These are phyloP conservation scores for Engystomops pustulosus DNA, from an alignment of 2,113 vertebrate species.

Conservation along the genomic window DNA sequence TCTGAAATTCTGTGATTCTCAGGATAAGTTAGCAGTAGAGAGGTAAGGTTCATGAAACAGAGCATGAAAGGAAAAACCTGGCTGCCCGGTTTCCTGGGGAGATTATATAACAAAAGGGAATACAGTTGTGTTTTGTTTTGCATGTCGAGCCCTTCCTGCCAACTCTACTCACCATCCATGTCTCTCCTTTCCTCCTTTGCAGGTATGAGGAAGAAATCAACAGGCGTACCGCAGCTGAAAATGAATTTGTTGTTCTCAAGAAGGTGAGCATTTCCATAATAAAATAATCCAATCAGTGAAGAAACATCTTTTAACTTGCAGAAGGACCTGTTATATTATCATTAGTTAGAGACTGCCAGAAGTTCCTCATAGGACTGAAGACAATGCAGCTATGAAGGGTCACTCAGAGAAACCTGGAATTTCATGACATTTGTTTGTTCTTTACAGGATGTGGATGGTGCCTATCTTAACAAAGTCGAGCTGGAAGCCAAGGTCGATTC, in stretches of 20 bases:
- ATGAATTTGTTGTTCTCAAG: slow-evolving; percentile 91
- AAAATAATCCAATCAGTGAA: not conserved
- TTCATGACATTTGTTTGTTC: not conserved
- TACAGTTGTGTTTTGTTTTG: slow-evolving; percentile 38
- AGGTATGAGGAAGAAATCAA: slow-evolving; percentile 92
- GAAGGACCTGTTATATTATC: not conserved
- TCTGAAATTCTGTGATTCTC: slow-evolving; percentile 4
- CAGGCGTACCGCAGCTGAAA: slow-evolving; percentile 75
- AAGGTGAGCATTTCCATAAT: slow-evolving; percentile 79
- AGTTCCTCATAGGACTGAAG: not conserved
- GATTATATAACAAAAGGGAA: slow-evolving; percentile 31
- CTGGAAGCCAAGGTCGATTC: slow-evolving; percentile 87
- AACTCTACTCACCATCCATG: slow-evolving; percentile 26
- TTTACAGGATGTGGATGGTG: slow-evolving; percentile 86
- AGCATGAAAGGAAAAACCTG: slow-evolving; percentile 40
- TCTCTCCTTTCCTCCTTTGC: slow-evolving; percentile 3
- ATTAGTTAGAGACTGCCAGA: not conserved
- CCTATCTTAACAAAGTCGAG: slow-evolving; percentile 80
- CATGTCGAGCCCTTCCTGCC: slow-evolving; percentile 8
- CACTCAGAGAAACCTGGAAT: not conserved
- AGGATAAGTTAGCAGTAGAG: not conserved
- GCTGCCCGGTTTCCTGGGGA: slow-evolving; percentile 28
- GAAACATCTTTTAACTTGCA: not conserved
- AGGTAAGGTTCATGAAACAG: slow-evolving; percentile 21
- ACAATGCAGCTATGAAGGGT: not conserved